phyloP scores from a whole-genome alignment of 2,888 invertebrate genomes.

The Hydroisotoma schaefferi region DNA sequence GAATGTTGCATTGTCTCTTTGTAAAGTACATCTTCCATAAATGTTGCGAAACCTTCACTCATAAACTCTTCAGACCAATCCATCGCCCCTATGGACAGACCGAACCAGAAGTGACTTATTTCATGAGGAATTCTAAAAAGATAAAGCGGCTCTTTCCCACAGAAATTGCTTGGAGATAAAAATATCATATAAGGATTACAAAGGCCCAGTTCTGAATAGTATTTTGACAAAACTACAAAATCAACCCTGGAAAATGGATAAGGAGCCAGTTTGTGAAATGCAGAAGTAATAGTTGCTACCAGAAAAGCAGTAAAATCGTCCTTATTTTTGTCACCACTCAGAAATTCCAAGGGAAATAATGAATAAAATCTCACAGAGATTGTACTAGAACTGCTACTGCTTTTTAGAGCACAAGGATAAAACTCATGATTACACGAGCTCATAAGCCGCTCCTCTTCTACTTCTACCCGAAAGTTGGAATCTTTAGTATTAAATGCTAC shows the following conservation, averaged over 20 bases:
- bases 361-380: too few relatives aligned
- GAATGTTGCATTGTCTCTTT: slow-evolving; percentile 47
- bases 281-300: slow-evolving; percentile 12
- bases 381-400: slow-evolving; percentile 17
- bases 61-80: slow-evolving; percentile 57
- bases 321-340: too few relatives aligned
- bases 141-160: slow-evolving; percentile 46
- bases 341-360: too few relatives aligned
- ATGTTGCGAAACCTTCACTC: slow-evolving; percentile 55
- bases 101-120: slow-evolving; percentile 55
- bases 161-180: slow-evolving; percentile 52
- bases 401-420: slow-evolving; percentile 2
- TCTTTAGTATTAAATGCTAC: not conserved
- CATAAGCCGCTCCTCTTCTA: not conserved
- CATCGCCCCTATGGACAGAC: slow-evolving; percentile 53
- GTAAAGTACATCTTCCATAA: slow-evolving; percentile 53
- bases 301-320: not conserved
- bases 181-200: slow-evolving; percentile 52
- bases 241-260: slow-evolving; percentile 53
- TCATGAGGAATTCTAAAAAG: slow-evolving; percentile 52
- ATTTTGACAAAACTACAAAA: slow-evolving; percentile 51
- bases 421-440: not conserved
- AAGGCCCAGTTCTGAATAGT: slow-evolving; percentile 49
- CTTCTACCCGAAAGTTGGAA: not conserved
- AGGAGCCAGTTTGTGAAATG: slow-evolving; percentile 50